Base-by-base conservation (phyloP, 2,113 vertebrate species). In the Acanthochromis polyacanthus region DNA sequence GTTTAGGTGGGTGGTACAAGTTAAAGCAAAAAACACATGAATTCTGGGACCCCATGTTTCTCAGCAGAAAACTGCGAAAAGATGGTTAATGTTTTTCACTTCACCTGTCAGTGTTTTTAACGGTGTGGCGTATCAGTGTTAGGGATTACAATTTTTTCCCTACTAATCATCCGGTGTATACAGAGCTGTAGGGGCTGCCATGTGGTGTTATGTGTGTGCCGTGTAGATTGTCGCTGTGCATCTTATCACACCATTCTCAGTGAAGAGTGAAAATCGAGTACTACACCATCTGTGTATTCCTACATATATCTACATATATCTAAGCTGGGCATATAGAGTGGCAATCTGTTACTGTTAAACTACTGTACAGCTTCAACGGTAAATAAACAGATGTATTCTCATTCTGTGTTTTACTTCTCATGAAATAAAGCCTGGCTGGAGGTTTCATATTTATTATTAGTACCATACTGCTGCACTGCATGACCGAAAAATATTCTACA, bases 241-340 rank as follows among this genome's bases (percentile, higher is more conserved):
- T 92, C 71, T 66, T 60, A 79, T 92, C 88, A 84, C 32, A 51
- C 55, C 10, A 38, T 43, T 88, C 66, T 62, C 57, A 86, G 79
- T 0, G 1, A 78, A 77, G 55, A 83, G 57, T 65, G 62, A 79
- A 79, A 84, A 80, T 10, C 55, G 25, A 73, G 23, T 58, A 70
- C 48, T 55, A 50, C 53, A 66, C 84, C 88, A 89, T 90, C 80
- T 81, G 80, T 79, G 73, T 55, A 52, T 68, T 55, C 15, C 62
- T 62, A 52, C 36, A 61, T 82, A 60, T 63, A 51, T 74, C 62
- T 62, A 52, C 36, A 61, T 82, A 60, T 63, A 51, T 74, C 17
- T 79, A 66, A 74, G 32, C 30, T 36, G 63, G 22, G 10, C 15
- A 0, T 16, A 65, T 10, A 28, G 4, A 52, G n/a, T 50, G 14